Conservation (phyloP, 1,140 invertebrate genomes). For the Gryllus bimaculatus region DNA sequence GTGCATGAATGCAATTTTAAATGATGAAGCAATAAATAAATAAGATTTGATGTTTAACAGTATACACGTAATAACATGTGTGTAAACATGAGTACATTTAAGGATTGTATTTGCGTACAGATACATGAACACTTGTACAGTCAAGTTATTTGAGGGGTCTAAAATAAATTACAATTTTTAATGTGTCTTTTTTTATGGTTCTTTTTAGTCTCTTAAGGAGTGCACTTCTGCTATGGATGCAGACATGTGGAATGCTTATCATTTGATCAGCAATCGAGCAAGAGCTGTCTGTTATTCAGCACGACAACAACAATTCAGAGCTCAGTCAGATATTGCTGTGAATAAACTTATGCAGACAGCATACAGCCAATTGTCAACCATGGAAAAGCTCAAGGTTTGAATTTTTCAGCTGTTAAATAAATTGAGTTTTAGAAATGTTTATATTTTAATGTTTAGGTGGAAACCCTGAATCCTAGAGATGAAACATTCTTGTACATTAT, state of each 20-base stretch:
- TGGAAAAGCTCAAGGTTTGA: slow-evolving; percentile 24
- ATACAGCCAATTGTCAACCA: slow-evolving; percentile 32
- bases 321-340: slow-evolving; percentile 54
- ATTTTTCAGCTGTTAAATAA: not conserved
- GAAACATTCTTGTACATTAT: too few species aligned
- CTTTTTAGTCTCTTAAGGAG: slow-evolving; percentile 41
- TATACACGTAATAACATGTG: too few species aligned
- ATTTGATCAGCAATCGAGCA: slow-evolving; percentile 57
- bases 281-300: slow-evolving; percentile 56
- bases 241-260: slow-evolving; percentile 61
- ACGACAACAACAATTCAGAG: slow-evolving; percentile 54
- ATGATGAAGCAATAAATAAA: too few species aligned
- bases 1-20: too few species aligned
- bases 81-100: not conserved
- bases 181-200: not conserved
- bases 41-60: too few species aligned
- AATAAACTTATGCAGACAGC: slow-evolving; percentile 51
- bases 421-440: not conserved
- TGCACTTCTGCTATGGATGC: slow-evolving; percentile 58
- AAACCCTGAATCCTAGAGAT: not conserved
- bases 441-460: not conserved
- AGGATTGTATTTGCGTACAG: not conserved
- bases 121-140: too few species aligned
- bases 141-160: too few species aligned
- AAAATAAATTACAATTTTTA: not conserved